A percentile compares a stretch with the other conserved stretches of the same genome.
These are phyloP conservation scores for Rhaphigaster nebulosa DNA, from an alignment of 2,888 invertebrate species.

Conservation along the genomic window DNA sequence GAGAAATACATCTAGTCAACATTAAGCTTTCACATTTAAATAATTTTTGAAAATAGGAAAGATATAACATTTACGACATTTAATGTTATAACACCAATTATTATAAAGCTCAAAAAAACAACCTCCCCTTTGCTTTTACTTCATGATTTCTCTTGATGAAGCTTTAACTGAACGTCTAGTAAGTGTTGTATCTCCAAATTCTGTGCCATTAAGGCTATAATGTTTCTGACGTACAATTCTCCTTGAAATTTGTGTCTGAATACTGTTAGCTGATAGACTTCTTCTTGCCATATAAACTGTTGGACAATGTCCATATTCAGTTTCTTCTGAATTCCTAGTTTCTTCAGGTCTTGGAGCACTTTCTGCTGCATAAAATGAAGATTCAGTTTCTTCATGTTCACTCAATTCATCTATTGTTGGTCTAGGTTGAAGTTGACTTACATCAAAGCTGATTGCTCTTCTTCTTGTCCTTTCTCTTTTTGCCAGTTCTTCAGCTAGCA, in stretches of 20 bases:
- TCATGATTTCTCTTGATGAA: neutral
- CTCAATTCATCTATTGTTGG: slow-evolving; percentile 2
- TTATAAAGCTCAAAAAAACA: slow-evolving; percentile 22
- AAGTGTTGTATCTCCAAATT: neutral
- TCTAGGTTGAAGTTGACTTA: slow-evolving; percentile 51
- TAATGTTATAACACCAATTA: slow-evolving; percentile 26
- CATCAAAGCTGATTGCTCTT: slow-evolving; percentile 62
- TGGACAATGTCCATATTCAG: neutral
- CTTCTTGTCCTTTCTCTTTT: slow-evolving; percentile 61
- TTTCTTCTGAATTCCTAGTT: neutral
- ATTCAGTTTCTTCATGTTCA: neutral
- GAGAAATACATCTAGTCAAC: slow-evolving; percentile 35
- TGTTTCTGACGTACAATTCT: neutral
- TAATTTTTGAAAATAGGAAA: slow-evolving; percentile 18
- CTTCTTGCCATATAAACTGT: slow-evolving; percentile 30
- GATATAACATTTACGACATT: neutral
- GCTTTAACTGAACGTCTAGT: neutral
- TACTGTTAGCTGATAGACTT: slow-evolving; percentile 33
- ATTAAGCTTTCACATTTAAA: slow-evolving; percentile 26
- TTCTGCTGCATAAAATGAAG: neutral
- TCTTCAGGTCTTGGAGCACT: neutral
- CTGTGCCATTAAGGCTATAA: slow-evolving; percentile 36
- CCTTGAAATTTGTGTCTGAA: slow-evolving; percentile 24
- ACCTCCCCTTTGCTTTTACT: neutral
- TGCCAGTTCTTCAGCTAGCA: slow-evolving; percentile 80